A percentile compares a stretch with the other conserved stretches of the same genome.
Conservation (phyloP, 2,113 vertebrate genomes). For the Phalacrocorax pelagicus region DNA sequence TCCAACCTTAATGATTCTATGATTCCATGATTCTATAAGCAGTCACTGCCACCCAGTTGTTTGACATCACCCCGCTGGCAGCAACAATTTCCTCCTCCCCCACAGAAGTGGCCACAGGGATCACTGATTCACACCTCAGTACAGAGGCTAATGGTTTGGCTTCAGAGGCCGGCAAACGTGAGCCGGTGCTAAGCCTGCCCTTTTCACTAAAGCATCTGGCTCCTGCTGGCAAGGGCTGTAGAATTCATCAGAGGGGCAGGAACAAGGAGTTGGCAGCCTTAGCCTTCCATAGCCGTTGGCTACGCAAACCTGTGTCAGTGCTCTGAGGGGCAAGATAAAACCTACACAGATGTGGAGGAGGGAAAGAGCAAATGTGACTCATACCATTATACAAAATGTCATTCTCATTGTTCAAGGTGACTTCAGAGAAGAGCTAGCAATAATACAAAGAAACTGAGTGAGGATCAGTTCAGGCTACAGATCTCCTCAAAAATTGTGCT, state of each 20-base stretch:
- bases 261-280: slow-evolving; percentile 32
- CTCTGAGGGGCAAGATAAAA: slow-evolving; percentile 45
- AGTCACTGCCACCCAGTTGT: not conserved
- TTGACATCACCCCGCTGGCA: not conserved
- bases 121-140: not conserved
- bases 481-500: not conserved
- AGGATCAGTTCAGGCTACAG: not conserved
- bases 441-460: not conserved
- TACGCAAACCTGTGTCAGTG: not conserved
- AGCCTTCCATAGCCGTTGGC: not conserved
- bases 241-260: not conserved
- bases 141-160: not conserved
- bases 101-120: not conserved
- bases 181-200: not conserved
- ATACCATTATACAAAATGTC: slow-evolving; percentile 25
- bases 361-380: slow-evolving; percentile 46
- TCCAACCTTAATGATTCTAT: no score
- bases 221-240: slow-evolving; percentile 16
- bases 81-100: not conserved
- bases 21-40: not conserved
- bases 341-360: slow-evolving; percentile 46
- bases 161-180: not conserved
- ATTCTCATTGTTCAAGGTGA: slow-evolving; percentile 20
- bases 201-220: slow-evolving; percentile 1
- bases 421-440: not conserved